Conservation (phyloP, 1,140 invertebrate species). For the Ceratina australensis region DNA sequence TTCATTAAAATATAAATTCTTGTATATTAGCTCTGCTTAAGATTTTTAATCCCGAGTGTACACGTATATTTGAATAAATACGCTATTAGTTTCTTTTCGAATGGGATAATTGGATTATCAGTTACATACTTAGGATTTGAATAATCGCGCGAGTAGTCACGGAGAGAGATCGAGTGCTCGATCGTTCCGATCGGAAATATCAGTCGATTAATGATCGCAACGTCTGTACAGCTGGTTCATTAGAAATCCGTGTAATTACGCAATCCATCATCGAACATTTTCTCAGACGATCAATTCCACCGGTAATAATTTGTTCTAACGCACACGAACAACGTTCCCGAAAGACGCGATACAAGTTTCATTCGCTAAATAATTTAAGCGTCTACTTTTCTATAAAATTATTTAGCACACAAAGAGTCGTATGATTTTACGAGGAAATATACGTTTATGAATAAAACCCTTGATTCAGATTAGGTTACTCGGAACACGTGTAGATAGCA, state of each 20-base stretch:
- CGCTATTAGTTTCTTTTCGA: conserved; percentile 9
- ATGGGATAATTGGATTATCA: conserved; percentile 21
- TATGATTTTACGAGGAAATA: no score
- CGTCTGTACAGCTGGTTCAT: conserved; percentile 4
- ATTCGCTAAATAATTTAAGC: no score
- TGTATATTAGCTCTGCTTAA: no score
- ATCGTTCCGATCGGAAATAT: background rate
- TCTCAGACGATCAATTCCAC: background rate
- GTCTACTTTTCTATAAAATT: no score
- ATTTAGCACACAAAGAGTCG: no score
- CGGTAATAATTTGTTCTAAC: background rate
- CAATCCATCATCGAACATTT: background rate
- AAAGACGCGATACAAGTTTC: no score
- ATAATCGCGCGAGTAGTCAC: background rate
- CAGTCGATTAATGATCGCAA: background rate
- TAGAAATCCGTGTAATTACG: background rate
- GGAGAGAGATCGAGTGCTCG: background rate
- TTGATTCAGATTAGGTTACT: no score
- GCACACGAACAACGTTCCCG: no score
- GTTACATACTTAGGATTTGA: background rate
- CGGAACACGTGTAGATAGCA: no score
- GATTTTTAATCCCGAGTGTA: no score
- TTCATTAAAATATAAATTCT: background rate
- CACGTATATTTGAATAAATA: conserved; percentile 19
- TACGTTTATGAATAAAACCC: no score